Evolutionary conservation across 1,140 invertebrate genomes (phyloP), one percentile per base, ranked within the genome.

Genomic region (Drosophila eugracilis): DNA sequence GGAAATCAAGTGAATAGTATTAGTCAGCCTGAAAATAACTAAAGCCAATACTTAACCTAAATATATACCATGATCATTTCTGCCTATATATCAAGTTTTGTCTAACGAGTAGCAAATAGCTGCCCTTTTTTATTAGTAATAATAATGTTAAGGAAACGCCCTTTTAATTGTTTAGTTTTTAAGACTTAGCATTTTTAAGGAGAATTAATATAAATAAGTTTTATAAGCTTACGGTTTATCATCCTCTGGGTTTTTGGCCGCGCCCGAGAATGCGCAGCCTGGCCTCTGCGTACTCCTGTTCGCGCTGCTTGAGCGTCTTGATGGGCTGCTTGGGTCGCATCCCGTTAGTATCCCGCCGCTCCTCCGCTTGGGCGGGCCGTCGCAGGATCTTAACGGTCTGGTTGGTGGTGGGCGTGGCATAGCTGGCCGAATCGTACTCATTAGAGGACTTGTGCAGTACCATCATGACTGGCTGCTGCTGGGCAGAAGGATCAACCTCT

Each of bases 271-370:
- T 97, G 76, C 97, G 93, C 53, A 96, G 93, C 53, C 97, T 93
- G 19, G 96, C 96, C 91, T 97, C 94, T 2, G 96, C 96, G 92
- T 97, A 97, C 90, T 97, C 97, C 80, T 96, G 95, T 92, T 97
- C 96, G 79, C 97, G 93, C 93, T 97, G 96, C 92, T 97, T 95
- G 7, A 97, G 92, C 42, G 96, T 96, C 92, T 97, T 97, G 36
- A 96, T 95, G 32, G 96, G 96, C 84, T 96, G 94, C 69, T 93
- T 93, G 42, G 94, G 94, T 12, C 80, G 75, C 32, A 90, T 65
- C 15, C 75, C 89, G 45, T 85, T 90, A 5, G 70, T 63, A 90
- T 94, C 95, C 15, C 78, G 92, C 73, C 96, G 95, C 50, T 95
- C 95, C 5, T 92, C 77, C 37, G 92, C 78, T 74, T 93, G 91